These are phyloP conservation scores for Centropristis striata DNA, from an alignment of 2,113 vertebrate species.

Conservation along the genomic window DNA sequence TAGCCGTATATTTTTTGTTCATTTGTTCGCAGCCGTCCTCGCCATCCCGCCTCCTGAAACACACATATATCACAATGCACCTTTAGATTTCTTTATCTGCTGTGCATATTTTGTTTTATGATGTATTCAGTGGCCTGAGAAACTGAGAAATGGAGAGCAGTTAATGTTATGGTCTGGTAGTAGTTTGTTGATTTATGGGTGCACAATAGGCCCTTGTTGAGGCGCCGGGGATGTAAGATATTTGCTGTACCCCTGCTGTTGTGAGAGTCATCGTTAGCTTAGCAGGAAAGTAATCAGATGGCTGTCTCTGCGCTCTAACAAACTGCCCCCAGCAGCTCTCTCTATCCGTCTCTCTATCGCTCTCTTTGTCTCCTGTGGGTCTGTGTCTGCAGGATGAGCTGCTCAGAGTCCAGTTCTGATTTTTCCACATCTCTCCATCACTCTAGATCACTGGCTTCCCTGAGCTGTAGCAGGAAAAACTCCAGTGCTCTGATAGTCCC, in stretches of 20 bases:
- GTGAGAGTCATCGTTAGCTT: slow-evolving; percentile 56
- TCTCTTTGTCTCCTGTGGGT: neutral
- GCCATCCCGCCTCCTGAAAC: slow-evolving; percentile 24
- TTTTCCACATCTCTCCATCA: slow-evolving; percentile 8
- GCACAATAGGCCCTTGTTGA: slow-evolving; percentile 35
- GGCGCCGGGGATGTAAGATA: slow-evolving; percentile 29
- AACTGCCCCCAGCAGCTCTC: slow-evolving; percentile 46
- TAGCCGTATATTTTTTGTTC: slow-evolving; percentile 48
- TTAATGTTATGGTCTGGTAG: slow-evolving; percentile 55
- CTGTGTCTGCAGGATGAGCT: slow-evolving; percentile 3
- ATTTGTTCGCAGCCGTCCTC: slow-evolving; percentile 53
- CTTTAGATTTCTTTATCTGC: slow-evolving; percentile 62
- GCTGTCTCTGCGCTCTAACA: slow-evolving; percentile 49
- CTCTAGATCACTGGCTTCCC: slow-evolving; percentile 3
- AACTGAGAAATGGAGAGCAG: slow-evolving; percentile 31
- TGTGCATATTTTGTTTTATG: slow-evolving; percentile 60
- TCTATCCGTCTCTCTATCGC: neutral
- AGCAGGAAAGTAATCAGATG: slow-evolving; percentile 63
- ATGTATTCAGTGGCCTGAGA: slow-evolving; percentile 50
- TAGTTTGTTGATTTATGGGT: slow-evolving; percentile 55
- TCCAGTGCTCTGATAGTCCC: neutral
- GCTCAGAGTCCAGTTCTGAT: neutral
- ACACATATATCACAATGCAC: slow-evolving; percentile 49
- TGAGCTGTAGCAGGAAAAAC: neutral
- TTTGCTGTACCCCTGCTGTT: slow-evolving; percentile 55